Percentiles rank a stretch among this genome's conserved stretches.
Evolutionary conservation across 2,888 invertebrate species (phyloP).

Genomic region (Amiota minor): DNA sequence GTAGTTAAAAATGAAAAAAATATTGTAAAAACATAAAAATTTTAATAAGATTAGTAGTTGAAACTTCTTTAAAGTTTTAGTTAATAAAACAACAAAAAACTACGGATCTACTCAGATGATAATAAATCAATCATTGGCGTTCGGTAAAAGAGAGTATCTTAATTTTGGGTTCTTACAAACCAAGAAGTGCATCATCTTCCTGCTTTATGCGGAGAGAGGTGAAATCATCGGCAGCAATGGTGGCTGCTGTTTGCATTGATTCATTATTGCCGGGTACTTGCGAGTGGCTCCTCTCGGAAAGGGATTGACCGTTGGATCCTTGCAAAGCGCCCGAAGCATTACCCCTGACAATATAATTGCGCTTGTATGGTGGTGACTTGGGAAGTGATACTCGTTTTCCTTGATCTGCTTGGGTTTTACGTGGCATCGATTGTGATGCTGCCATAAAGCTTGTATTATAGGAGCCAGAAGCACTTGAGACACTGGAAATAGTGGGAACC

Average conservation of each 20-base stretch:
- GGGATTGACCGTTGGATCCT: too few species aligned
- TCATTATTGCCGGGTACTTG: background rate
- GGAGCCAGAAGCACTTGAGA: background rate
- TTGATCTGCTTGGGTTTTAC: background rate
- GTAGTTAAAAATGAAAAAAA: too few species aligned
- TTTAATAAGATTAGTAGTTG: background rate
- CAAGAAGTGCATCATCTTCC: conserved; percentile 50
- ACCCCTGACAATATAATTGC: background rate
- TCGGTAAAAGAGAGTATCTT: background rate
- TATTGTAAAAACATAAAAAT: background rate
- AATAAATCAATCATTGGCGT: background rate
- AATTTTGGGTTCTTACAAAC: conserved; percentile 42
- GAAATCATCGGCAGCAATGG: conserved; percentile 57
- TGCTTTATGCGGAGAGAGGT: conserved; percentile 48
- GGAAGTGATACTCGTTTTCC: too few species aligned
- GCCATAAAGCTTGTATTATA: background rate
- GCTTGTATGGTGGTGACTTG: too few species aligned
- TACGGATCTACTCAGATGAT: background rate
- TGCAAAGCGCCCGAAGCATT: background rate
- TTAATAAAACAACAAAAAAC: background rate
- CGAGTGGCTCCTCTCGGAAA: background rate
- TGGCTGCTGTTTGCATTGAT: conserved; percentile 48
- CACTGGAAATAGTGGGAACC: background rate
- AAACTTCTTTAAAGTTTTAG: background rate
- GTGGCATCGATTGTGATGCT: background rate